Evolutionary conservation across 2,888 invertebrate genomes (phyloP).

Genomic region (Luperina testacea): DNA sequence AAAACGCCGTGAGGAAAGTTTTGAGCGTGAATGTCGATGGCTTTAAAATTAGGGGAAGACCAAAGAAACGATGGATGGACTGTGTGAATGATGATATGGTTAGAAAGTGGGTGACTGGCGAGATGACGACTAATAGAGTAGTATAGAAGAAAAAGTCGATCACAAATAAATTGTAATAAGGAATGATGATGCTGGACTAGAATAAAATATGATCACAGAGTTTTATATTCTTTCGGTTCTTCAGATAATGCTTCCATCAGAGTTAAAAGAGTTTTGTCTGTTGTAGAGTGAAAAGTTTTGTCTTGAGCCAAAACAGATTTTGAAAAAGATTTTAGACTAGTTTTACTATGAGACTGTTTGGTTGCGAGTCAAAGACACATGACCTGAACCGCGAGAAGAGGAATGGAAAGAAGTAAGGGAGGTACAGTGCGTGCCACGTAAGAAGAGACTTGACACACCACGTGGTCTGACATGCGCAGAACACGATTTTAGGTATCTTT

Average conservation of each 20-base stretch:
- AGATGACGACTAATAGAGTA: too few relatives aligned
- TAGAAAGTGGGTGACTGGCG: not conserved
- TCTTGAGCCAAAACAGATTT: not conserved
- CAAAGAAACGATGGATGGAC: not conserved
- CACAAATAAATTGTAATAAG: too few relatives aligned
- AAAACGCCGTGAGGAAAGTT: not conserved
- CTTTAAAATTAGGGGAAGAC: not conserved
- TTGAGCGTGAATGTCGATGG: not conserved
- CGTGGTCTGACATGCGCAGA: too few relatives aligned
- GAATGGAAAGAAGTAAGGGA: not conserved
- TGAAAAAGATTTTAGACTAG: not conserved
- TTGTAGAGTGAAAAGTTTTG: not conserved
- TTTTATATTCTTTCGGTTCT: not conserved
- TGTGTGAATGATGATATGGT: not conserved
- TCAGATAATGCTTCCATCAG: not conserved
- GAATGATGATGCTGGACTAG: too few relatives aligned
- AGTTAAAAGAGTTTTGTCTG: not conserved
- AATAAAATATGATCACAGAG: not conserved
- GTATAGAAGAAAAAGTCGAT: too few relatives aligned
- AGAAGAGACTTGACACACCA: too few relatives aligned
- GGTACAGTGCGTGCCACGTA: too few relatives aligned
- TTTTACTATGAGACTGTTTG: not conserved
- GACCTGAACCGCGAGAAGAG: not conserved
- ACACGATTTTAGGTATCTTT: too few relatives aligned
- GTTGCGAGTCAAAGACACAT: not conserved